Percentiles rank a stretch among this genome's conserved stretches.
phyloP scores from a whole-genome alignment of 1,140 invertebrate species.

The Drosophila sp. region DNA sequence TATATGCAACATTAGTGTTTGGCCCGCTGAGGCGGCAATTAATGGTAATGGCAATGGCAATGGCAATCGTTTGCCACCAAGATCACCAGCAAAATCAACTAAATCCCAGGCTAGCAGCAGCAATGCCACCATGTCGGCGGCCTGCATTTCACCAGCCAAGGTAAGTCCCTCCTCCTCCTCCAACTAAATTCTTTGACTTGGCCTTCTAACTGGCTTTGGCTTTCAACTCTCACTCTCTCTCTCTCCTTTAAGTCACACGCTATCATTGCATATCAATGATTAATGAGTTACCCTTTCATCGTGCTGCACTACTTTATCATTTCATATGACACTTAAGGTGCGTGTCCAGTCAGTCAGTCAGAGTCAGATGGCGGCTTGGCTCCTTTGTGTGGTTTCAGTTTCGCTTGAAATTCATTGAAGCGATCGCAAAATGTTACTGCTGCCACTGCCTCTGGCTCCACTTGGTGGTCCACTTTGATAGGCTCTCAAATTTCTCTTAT shows the following conservation, averaged over 20 bases:
- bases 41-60: slow-evolving; percentile 31
- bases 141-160: slow-evolving; percentile 58
- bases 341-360: slow-evolving; percentile 15
- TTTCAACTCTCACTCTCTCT: neutral
- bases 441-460: neutral
- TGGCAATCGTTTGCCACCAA: slow-evolving; percentile 61
- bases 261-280: slow-evolving; percentile 9
- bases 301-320: slow-evolving; percentile 17
- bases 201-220: neutral
- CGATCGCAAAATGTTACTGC: neutral
- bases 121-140: slow-evolving; percentile 70
- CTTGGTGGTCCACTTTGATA: slow-evolving; percentile 52
- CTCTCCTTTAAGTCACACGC: neutral
- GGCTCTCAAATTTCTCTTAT: slow-evolving; percentile 67
- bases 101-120: slow-evolving; percentile 72
- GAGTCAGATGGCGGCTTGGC: slow-evolving; percentile 1
- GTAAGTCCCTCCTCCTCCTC: slow-evolving; percentile 35
- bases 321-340: slow-evolving; percentile 19
- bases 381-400: slow-evolving; percentile 44
- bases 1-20: slow-evolving; percentile 71
- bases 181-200: neutral
- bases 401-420: slow-evolving; percentile 53
- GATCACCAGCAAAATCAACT: slow-evolving; percentile 66
- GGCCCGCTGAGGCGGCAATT: slow-evolving; percentile 40
- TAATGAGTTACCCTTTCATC: slow-evolving; percentile 15